Evolutionary conservation across 2,113 vertebrate genomes (phyloP).

Genomic region (Gadus chalcogrammus): DNA sequence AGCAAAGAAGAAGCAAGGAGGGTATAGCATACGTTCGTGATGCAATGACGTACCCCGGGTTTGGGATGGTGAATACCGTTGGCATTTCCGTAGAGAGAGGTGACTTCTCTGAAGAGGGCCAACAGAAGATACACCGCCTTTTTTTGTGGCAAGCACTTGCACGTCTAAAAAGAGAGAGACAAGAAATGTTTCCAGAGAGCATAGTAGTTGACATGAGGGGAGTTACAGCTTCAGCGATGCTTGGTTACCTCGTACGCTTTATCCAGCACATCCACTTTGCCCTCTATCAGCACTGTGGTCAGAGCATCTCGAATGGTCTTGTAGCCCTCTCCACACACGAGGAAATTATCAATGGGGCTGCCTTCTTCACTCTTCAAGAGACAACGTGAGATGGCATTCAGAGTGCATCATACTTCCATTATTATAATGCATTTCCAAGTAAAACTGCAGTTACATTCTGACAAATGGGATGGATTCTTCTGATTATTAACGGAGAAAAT

Average conservation of each 20-base stretch:
- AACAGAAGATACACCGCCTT: constrained; percentile 73
- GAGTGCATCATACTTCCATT: background rate
- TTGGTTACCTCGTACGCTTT: constrained; percentile 73
- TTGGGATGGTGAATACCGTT: constrained; percentile 64
- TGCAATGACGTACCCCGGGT: constrained; percentile 63
- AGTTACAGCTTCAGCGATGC: background rate
- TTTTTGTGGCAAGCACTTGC: constrained; percentile 28
- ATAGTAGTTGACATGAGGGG: background rate
- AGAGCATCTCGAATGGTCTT: constrained; percentile 78
- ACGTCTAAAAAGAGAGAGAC: constrained; percentile 60
- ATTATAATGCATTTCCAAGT: no score
- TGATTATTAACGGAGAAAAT: no score
- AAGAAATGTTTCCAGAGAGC: background rate
- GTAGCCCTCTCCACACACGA: constrained; percentile 80
- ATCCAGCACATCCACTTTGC: constrained; percentile 52
- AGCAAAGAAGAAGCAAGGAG: background rate
- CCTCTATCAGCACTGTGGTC: constrained; percentile 69
- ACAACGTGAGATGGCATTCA: background rate
- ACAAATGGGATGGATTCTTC: no score
- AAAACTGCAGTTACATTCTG: no score
- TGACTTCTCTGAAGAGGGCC: constrained; percentile 85
- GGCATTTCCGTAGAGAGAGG: constrained; percentile 63
- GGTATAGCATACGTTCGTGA: background rate
- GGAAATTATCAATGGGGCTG: constrained; percentile 76
- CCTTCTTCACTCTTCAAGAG: constrained; percentile 49